Percentiles rank a stretch among this genome's conserved stretches.
phyloP scores from a whole-genome alignment of 2,113 vertebrate species.

The Hystrix brachyura region DNA sequence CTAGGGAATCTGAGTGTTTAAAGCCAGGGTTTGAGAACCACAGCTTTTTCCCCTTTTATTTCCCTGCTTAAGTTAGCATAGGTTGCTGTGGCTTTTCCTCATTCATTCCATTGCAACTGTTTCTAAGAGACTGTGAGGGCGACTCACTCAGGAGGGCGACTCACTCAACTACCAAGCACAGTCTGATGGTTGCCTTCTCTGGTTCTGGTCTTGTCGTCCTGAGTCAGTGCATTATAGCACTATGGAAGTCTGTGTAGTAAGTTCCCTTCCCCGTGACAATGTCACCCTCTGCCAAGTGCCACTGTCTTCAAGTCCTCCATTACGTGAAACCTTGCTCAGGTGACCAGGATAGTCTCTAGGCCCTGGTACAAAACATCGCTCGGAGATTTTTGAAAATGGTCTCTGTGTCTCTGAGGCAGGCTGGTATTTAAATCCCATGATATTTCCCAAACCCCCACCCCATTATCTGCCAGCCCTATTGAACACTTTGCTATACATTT shows the following conservation, averaged over 20 bases:
- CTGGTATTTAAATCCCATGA: not conserved
- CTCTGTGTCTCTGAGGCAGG: not conserved
- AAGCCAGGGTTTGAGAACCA: not conserved
- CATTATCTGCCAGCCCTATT: not conserved
- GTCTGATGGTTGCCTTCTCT: not conserved
- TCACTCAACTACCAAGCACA: not conserved
- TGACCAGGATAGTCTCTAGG: not conserved
- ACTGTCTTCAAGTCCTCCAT: not conserved
- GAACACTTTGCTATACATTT: slow-evolving; percentile 14
- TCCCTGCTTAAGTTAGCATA: not conserved
- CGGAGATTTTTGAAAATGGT: not conserved
- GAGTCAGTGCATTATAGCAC: not conserved
- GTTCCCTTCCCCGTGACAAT: not conserved
- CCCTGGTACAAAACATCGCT: not conserved
- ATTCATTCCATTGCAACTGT: not conserved
- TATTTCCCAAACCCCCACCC: not conserved
- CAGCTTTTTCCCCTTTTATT: not conserved
- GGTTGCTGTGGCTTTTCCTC: not conserved
- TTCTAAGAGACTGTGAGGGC: not conserved
- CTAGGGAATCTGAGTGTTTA: not conserved
- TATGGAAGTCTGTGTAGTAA: not conserved
- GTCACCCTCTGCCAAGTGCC: not conserved
- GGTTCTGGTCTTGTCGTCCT: not conserved
- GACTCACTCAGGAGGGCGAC: too few species aligned
- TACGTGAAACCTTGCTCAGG: not conserved